These are phyloP conservation scores for Pygmarrhopalites habei DNA, from an alignment of 1,140 invertebrate genomes.

Conservation along the genomic window DNA sequence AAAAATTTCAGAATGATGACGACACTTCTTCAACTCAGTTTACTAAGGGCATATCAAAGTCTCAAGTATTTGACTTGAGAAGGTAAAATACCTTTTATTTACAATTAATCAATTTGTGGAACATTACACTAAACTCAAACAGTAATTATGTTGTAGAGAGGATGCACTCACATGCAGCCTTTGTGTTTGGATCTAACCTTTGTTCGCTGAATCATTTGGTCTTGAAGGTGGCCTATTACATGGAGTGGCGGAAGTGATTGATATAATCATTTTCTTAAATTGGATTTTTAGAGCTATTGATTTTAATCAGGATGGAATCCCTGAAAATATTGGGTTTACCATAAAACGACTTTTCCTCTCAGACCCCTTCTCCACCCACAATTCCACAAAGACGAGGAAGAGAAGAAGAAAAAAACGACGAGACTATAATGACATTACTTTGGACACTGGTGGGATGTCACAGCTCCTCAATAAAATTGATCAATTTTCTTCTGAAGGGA, in stretches of 20 bases:
- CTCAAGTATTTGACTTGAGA: too few relatives aligned
- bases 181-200: conserved; percentile 18
- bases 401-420: not conserved
- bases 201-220: conserved; percentile 6
- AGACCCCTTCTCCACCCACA: not conserved
- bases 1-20: too few relatives aligned
- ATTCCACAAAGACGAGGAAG: not conserved
- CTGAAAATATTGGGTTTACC: conserved; percentile 18
- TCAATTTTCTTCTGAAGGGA: not conserved
- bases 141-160: not conserved
- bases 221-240: conserved; percentile 5
- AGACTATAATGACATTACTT: too few relatives aligned
- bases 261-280: conserved; percentile 10
- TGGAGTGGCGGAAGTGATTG: conserved; percentile 10
- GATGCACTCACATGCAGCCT: conserved; percentile 4
- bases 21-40: too few relatives aligned
- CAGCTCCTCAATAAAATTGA: not conserved
- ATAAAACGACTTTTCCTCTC: conserved; percentile 1
- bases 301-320: conserved; percentile 22
- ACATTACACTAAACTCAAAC: too few relatives aligned
- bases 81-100: too few relatives aligned
- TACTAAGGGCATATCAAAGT: too few relatives aligned
- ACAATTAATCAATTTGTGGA: too few relatives aligned
- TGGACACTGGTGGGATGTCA: too few relatives aligned
- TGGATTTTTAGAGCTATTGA: conserved; percentile 14